A percentile compares a stretch with the other conserved stretches of the same genome.
Conservation (phyloP, 2,888 invertebrate species). For the Synergus itoensis region DNA sequence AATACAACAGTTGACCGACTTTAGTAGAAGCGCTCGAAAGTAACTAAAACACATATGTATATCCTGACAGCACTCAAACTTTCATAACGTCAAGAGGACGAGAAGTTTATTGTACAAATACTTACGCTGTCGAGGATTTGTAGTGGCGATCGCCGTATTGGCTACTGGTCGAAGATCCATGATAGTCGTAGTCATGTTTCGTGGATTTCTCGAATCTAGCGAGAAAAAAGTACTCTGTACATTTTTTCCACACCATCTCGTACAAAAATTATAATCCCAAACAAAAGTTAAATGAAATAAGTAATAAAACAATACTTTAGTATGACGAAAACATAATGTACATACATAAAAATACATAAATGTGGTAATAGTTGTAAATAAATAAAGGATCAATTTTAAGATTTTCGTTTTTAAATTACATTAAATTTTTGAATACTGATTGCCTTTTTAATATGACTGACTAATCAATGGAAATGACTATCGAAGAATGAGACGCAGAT, state of each 20-base stretch:
- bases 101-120: conserved; percentile 45
- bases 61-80: conserved; percentile 22
- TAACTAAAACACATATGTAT: background rate
- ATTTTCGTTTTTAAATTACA: background rate
- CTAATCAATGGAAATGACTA: conserved; percentile 5
- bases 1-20: conserved; percentile 30
- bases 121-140: conserved; percentile 70
- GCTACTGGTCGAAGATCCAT: conserved; percentile 69
- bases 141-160: conserved; percentile 74
- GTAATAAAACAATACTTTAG: background rate
- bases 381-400: too few relatives aligned
- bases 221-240: conserved; percentile 24
- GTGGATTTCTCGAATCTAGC: conserved; percentile 29
- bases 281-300: background rate
- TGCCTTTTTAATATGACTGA: background rate
- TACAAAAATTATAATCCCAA: conserved; percentile 3
- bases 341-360: background rate
- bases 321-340: too few relatives aligned
- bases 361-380: too few relatives aligned
- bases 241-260: background rate
- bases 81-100: conserved; percentile 22
- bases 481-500: background rate
- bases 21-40: conserved; percentile 12
- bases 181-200: conserved; percentile 76
- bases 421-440: background rate